Evolutionary conservation across 2,888 invertebrate genomes (phyloP).

Genomic region (Boloria selene): DNA sequence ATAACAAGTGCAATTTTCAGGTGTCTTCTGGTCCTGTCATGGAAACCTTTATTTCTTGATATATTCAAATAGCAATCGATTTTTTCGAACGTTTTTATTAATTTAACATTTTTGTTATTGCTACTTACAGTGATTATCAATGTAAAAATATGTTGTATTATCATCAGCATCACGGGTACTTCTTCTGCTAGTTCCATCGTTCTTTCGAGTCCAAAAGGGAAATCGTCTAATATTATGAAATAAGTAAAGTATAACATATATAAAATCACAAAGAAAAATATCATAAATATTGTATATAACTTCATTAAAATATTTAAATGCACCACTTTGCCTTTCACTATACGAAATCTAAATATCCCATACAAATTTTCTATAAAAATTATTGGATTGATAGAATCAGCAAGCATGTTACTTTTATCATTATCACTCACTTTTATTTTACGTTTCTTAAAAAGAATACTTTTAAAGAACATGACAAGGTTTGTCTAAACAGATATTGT

Average conservation of each 20-base stretch:
- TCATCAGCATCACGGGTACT: not conserved
- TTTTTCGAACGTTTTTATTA: conserved; percentile 23
- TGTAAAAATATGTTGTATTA: conserved; percentile 20
- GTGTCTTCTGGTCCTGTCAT: conserved; percentile 17
- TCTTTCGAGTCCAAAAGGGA: not conserved
- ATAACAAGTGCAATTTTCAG: conserved; percentile 20
- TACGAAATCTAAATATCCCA: conserved; percentile 21
- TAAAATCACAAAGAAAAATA: not conserved
- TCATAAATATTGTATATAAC: conserved; percentile 4
- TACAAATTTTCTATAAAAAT: conserved; percentile 18
- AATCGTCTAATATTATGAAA: not conserved
- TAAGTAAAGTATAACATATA: not conserved
- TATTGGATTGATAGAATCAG: conserved; percentile 2
- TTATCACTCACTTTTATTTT: conserved; percentile 1
- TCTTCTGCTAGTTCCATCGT: conserved; percentile 14
- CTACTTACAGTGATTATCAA: conserved; percentile 10
- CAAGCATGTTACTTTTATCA: not conserved
- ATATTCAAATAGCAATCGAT: conserved; percentile 33
- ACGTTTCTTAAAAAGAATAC: not conserved
- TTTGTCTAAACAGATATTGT: not conserved
- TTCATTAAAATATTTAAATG: conserved; percentile 14
- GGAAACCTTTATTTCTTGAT: conserved; percentile 9
- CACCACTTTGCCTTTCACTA: conserved; percentile 7
- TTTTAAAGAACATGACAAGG: not conserved
- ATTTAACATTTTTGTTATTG: conserved; percentile 14